Percentiles rank a stretch among this genome's conserved stretches.
Conservation (phyloP, 2,113 vertebrate genomes). For the Gasterosteus aculeatus region DNA sequence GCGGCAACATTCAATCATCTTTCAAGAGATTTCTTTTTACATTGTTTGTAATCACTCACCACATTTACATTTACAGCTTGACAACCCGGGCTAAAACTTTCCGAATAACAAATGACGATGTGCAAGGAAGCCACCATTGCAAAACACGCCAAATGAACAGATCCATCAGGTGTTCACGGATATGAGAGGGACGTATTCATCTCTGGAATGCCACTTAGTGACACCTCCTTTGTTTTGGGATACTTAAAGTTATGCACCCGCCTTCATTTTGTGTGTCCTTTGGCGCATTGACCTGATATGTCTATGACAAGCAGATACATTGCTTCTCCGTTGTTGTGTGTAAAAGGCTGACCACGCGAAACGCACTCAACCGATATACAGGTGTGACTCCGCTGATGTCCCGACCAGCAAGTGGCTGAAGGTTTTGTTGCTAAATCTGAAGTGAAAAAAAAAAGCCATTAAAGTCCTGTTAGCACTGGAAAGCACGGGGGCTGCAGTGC, state of each 20-base stretch:
- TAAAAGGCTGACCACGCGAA: conserved; percentile 27
- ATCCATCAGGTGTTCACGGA: conserved; percentile 14
- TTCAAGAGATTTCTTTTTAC: conserved; percentile 6
- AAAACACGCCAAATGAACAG: conserved; percentile 16
- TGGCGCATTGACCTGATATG: background rate
- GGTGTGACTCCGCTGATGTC: conserved; percentile 17
- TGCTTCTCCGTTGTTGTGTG: background rate
- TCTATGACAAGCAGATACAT: conserved; percentile 2
- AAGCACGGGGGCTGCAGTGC: conserved; percentile 46
- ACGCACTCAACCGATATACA: conserved; percentile 32
- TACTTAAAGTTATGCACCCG: background rate
- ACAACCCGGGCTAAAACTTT: background rate
- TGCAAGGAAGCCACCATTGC: background rate
- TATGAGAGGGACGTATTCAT: conserved; percentile 6
- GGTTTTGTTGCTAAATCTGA: conserved; percentile 51
- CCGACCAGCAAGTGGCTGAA: conserved; percentile 22
- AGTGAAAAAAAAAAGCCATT: conserved; percentile 61
- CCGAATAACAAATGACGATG: conserved; percentile 8
- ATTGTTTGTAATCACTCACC: conserved; percentile 20
- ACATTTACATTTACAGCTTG: conserved; percentile 24
- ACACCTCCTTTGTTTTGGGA: background rate
- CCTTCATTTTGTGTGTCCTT: background rate
- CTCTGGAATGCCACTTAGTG: background rate
- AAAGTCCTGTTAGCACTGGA: conserved; percentile 47
- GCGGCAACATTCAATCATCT: conserved; percentile 16